Conservation (phyloP, 2,113 vertebrate genomes). For the Proteles cristata region DNA sequence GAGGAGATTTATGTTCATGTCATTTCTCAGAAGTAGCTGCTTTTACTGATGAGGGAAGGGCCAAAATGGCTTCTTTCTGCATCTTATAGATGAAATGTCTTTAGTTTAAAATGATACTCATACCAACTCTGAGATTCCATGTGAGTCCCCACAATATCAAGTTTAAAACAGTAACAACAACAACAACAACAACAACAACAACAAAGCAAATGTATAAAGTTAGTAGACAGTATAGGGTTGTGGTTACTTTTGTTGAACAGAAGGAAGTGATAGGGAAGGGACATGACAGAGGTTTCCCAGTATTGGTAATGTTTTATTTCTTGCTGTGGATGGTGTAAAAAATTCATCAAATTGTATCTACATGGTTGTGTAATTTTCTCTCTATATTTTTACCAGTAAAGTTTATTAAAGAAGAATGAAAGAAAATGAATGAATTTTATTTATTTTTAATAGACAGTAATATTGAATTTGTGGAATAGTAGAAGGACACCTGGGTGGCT, state of each 20-base stretch:
- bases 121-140: background rate
- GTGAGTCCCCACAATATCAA: background rate
- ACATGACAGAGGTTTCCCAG: background rate
- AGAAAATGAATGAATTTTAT: background rate
- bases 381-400: background rate
- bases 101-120: background rate
- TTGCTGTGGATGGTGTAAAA: background rate
- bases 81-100: background rate
- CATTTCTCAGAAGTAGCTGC: background rate
- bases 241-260: background rate
- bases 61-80: background rate
- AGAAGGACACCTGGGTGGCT: too few species aligned
- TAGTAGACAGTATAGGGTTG: background rate
- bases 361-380: background rate
- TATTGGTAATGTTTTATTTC: background rate
- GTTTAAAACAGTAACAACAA: background rate
- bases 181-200: background rate
- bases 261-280: background rate
- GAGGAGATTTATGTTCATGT: background rate
- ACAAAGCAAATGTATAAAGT: background rate
- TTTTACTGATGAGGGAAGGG: background rate
- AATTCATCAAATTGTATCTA: background rate
- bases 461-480: background rate
- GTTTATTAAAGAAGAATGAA: background rate
- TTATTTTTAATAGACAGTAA: background rate